phyloP scores from a whole-genome alignment of 2,888 invertebrate genomes.

The Brachyptera putata region DNA sequence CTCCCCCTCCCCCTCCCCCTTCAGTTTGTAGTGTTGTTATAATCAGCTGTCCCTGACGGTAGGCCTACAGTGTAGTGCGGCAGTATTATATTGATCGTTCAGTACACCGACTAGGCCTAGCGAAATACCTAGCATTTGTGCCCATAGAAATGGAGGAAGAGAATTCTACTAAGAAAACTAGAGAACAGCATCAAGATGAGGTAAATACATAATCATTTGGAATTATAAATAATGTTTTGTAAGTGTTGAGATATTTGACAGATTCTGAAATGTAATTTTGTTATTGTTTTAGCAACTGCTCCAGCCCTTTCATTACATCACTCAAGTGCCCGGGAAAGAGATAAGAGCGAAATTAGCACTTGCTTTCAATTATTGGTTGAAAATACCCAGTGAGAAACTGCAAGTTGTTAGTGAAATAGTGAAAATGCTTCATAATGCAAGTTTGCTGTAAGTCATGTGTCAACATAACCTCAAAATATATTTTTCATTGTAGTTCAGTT shows the following conservation, averaged over 20 bases:
- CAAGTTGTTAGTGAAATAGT: conserved; percentile 81
- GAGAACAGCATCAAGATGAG: conserved; percentile 64
- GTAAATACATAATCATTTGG: conserved; percentile 47
- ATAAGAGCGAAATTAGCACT: conserved; percentile 79
- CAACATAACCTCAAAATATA: too few species aligned
- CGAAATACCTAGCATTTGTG: too few species aligned
- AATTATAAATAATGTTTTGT: neutral
- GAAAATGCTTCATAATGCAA: conserved; percentile 95
- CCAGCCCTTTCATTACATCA: conserved; percentile 85
- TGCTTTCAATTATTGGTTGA: conserved; percentile 94
- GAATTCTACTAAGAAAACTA: conserved; percentile 43
- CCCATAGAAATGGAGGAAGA: neutral
- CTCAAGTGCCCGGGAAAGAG: conserved; percentile 92
- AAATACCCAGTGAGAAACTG: conserved; percentile 81
- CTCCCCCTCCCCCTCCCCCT: too few species aligned
- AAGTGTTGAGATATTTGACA: neutral
- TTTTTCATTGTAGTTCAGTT: too few species aligned
- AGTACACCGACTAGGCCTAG: too few species aligned
- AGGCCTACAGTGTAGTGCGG: too few species aligned
- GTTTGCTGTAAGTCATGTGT: conserved; percentile 74
- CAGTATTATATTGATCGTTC: too few species aligned
- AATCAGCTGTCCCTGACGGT: too few species aligned
- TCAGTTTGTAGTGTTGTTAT: too few species aligned
- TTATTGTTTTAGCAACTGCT: conserved; percentile 63
- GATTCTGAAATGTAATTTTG: neutral